Evolutionary conservation across 2,113 vertebrate genomes (phyloP).

Genomic region (Crotalus viridis): DNA sequence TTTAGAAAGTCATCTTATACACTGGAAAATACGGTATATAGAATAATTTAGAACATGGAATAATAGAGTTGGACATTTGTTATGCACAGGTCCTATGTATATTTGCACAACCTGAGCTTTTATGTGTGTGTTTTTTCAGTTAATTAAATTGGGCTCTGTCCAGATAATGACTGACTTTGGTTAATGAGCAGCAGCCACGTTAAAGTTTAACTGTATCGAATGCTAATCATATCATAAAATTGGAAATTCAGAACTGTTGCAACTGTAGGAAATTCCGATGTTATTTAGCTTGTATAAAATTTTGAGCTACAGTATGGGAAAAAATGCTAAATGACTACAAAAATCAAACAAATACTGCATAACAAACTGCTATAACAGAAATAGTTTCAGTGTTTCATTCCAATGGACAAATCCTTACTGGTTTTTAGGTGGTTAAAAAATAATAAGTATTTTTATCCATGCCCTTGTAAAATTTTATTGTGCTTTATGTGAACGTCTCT

Average conservation of each 20-base stretch:
- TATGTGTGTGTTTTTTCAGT: neutral
- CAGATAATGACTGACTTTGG: constrained; percentile 39
- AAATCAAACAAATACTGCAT: constrained; percentile 48
- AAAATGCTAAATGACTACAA: constrained; percentile 46
- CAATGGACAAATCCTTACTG: constrained; percentile 35
- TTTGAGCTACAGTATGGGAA: constrained; percentile 46
- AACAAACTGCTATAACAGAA: constrained; percentile 65
- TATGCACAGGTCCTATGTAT: neutral
- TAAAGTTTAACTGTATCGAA: constrained; percentile 59
- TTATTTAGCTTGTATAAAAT: constrained; percentile 44
- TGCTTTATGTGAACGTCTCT: constrained; percentile 28
- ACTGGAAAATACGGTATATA: neutral
- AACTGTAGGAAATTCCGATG: constrained; percentile 50
- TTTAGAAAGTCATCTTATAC: too few species aligned
- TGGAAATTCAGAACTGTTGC: constrained; percentile 55
- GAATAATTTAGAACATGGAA: neutral
- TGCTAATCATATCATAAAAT: neutral
- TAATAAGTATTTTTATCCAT: constrained; percentile 44
- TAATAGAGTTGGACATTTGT: neutral
- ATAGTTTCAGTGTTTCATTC: constrained; percentile 48
- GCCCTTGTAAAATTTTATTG: constrained; percentile 29
- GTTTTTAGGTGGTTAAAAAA: constrained; percentile 21
- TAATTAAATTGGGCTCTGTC: constrained; percentile 36
- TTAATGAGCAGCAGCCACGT: constrained; percentile 44
- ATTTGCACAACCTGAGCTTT: rapidly evolving